Evolutionary conservation across 2,888 invertebrate species (phyloP), one percentile per base, ranked within the genome.

Genomic region (Drosophila neutralis): DNA sequence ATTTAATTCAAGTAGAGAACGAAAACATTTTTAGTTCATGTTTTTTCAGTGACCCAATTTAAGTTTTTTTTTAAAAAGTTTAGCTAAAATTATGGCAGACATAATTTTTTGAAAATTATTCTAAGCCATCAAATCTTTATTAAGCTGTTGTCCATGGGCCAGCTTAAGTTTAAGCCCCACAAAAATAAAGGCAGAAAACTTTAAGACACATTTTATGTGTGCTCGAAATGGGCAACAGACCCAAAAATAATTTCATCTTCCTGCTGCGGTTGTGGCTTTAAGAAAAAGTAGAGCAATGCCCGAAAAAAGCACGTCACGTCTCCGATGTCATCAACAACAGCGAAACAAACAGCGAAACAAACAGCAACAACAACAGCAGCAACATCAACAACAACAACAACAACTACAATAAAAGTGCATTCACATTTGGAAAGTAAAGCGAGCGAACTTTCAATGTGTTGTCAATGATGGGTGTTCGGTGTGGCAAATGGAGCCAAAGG

Each of bases 341-440:
- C 24, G 36, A 15, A 45, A 21, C 21, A 21, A 21, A 24, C 15
- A 45, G 24, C 24, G n/a, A n/a, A 45, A 21, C 4, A 13, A 2
- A n/a, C 2, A 40, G 1, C 38, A 24, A 24, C 24, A 48, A 69
- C 31, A 8, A 0, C 31, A 82, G 63, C 53, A 64, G 64, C 69
- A 82, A 67, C 53, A 64, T 62, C 69, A 73, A 54, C 54, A 76
- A 63, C 29, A 73, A 57, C 57, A 67, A 56, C 52, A 57, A 56
- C 52, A 60, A 53, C 60, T 36, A 54, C 56, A 72, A 72, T 68
- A 81, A 81, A 70, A 79, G 87, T 85, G 89, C 84, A 85, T 85
- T 87, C 89, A 84, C 89, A 87, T 88, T 83, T 83, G 73, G 83
- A 85, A 83, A 83, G 83, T 85, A 69, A 76, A 75, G 69, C 79